Percentiles rank a stretch among this genome's conserved stretches.
Evolutionary conservation across 2,888 invertebrate species (phyloP).

Genomic region (Pyrochroa serraticornis): DNA sequence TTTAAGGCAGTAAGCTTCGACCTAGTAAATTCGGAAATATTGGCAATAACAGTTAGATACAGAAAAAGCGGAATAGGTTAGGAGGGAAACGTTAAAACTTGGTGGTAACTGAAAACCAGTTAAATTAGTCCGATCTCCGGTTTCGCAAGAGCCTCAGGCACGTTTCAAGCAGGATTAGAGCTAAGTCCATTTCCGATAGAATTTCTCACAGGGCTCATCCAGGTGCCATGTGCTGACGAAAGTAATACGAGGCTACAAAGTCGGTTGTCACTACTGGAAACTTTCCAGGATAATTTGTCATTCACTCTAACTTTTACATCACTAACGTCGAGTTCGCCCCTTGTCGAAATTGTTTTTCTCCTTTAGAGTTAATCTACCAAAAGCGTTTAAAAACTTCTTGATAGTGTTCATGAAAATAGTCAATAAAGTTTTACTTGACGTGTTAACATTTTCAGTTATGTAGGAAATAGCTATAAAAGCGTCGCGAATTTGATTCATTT

Average conservation of each 20-base stretch:
- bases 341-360: too few relatives aligned
- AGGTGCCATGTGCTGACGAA: slow-evolving; percentile 19
- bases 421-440: too few relatives aligned
- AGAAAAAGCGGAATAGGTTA: neutral
- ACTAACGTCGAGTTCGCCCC: too few relatives aligned
- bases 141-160: slow-evolving; percentile 18
- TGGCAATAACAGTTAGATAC: too few relatives aligned
- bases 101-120: slow-evolving; percentile 17
- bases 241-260: slow-evolving; percentile 19
- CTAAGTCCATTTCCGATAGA: slow-evolving; percentile 22
- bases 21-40: too few relatives aligned
- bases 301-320: neutral
- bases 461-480: too few relatives aligned
- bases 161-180: slow-evolving; percentile 28
- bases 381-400: too few relatives aligned
- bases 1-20: too few relatives aligned
- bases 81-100: neutral
- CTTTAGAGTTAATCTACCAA: too few relatives aligned
- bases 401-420: too few relatives aligned
- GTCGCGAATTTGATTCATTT: too few relatives aligned
- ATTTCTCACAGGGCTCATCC: slow-evolving; percentile 23
- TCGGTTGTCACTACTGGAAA: slow-evolving; percentile 10
- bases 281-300: slow-evolving; percentile 16
- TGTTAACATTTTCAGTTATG: too few relatives aligned
- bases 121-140: slow-evolving; percentile 28